Percentiles rank a stretch among this genome's conserved stretches.
phyloP scores from a whole-genome alignment of 1,140 invertebrate genomes.

The Scylla paramamosain region DNA sequence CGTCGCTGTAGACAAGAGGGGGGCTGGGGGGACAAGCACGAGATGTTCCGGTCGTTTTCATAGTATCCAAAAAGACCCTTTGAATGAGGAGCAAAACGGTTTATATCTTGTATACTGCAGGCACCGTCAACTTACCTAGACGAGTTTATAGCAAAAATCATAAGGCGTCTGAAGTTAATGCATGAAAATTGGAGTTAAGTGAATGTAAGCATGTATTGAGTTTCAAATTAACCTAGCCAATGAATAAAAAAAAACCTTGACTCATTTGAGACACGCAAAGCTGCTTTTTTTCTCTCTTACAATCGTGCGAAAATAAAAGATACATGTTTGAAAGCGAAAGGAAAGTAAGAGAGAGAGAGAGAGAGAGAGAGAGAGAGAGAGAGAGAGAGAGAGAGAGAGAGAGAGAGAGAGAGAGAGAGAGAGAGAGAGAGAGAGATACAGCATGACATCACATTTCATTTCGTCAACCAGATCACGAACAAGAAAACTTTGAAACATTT shows the following conservation, averaged over 20 bases:
- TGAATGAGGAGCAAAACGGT: no score
- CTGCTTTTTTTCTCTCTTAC: no score
- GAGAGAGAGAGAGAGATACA: no score
- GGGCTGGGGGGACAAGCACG: background rate
- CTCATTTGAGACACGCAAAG: background rate
- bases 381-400: background rate
- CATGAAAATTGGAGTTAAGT: background rate
- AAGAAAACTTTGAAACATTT: background rate
- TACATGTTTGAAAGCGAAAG: background rate
- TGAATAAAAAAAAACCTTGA: background rate
- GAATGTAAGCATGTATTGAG: background rate
- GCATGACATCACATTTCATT: background rate
- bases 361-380: background rate
- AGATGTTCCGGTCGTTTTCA: background rate
- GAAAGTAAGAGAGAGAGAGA: no score
- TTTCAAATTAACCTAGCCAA: background rate
- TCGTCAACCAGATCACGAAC: background rate
- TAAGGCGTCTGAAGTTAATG: background rate
- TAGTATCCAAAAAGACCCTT: background rate
- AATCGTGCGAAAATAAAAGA: background rate
- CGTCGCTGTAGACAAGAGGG: conserved; percentile 16
- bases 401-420: background rate
- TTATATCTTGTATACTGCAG: no score
- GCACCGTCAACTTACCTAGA: no score
- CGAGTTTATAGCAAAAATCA: background rate